A percentile compares a stretch with the other conserved stretches of the same genome.
These are phyloP conservation scores for Ammodramus savannarum DNA, from an alignment of 2,113 vertebrate genomes.

Conservation along the genomic window DNA sequence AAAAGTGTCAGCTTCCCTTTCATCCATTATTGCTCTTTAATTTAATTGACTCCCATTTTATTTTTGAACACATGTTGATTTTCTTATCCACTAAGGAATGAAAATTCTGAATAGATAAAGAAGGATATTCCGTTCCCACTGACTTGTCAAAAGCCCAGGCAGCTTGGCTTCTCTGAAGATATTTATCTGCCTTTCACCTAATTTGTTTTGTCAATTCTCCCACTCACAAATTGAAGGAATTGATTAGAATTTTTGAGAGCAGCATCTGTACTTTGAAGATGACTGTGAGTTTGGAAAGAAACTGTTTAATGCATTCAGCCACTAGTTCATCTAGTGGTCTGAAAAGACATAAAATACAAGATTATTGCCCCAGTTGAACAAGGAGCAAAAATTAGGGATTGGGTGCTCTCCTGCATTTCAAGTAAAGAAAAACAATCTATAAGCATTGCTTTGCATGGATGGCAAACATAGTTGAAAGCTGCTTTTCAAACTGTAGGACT, in stretches of 20 bases:
- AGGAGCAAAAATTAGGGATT: background rate
- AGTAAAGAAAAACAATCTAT: background rate
- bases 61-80: background rate
- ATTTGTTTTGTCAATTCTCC: background rate
- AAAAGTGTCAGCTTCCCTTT: background rate
- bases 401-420: background rate
- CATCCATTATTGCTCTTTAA: background rate
- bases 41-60: background rate
- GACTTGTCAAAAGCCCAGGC: background rate
- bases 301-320: background rate
- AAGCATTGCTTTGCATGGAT: background rate
- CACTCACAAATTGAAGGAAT: background rate
- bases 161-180: background rate
- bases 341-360: background rate
- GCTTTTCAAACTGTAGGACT: background rate
- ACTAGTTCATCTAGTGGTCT: background rate
- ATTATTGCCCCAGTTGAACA: background rate
- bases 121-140: background rate
- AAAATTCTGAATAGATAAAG: background rate
- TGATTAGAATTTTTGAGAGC: background rate
- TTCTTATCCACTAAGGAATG: background rate
- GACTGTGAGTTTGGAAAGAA: background rate
- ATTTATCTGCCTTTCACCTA: background rate
- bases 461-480: background rate
- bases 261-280: background rate